A percentile compares a stretch with the other conserved stretches of the same genome.
Evolutionary conservation across 2,797 vertebrate genomes (phyloP).

Genomic region (Chanos chanos): DNA sequence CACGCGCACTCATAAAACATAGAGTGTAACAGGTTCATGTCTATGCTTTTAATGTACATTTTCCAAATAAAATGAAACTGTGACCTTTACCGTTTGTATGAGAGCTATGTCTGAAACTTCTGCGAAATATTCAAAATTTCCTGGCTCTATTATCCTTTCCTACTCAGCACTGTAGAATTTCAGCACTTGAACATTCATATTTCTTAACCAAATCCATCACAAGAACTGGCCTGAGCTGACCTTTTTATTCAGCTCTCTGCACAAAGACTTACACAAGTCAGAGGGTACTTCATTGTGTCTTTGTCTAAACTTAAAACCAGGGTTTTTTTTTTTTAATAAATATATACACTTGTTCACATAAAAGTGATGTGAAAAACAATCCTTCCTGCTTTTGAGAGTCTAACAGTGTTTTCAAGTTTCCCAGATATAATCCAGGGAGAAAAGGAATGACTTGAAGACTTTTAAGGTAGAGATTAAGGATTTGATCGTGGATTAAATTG

Average conservation of each 20-base stretch:
- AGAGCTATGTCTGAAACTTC: background rate
- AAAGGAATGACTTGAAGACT: conserved; percentile 6
- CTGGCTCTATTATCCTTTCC: background rate
- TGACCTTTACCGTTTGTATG: no score
- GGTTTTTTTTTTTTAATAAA: no score
- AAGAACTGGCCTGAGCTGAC: background rate
- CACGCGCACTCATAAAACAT: no score
- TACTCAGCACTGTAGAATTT: background rate
- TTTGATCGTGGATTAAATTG: conserved; percentile 49
- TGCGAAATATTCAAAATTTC: background rate
- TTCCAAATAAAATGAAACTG: conserved; percentile 4
- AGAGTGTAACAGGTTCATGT: no score
- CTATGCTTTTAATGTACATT: no score
- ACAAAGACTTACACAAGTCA: conserved; percentile 10
- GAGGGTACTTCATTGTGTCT: conserved; percentile 11
- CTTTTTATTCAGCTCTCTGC: background rate
- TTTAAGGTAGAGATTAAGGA: conserved; percentile 49
- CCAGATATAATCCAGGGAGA: conserved; percentile 12
- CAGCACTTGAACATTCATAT: background rate
- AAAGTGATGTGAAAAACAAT: background rate
- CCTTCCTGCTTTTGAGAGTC: background rate
- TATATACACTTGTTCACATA: no score
- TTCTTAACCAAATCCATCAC: conserved; percentile 5
- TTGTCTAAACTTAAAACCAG: background rate
- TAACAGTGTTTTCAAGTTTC: background rate